Conservation (phyloP, 2,113 vertebrate genomes). For the Crocuta crocuta region DNA sequence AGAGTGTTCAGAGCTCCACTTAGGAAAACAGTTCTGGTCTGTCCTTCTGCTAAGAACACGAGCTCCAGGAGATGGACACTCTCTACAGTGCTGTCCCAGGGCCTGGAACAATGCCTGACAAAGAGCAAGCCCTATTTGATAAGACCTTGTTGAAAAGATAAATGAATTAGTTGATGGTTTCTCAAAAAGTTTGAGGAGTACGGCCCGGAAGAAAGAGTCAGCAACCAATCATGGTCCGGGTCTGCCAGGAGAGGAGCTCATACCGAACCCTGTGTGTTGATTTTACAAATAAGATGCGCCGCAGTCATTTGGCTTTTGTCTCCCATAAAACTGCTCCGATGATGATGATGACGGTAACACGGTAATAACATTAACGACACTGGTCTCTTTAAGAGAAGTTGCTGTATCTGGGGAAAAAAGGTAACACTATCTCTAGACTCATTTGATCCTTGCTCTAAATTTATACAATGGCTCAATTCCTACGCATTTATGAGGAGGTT, state of each 20-base stretch:
- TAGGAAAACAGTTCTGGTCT: background rate
- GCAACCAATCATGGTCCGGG: background rate
- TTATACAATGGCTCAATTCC: conserved; percentile 72
- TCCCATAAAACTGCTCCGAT: conserved; percentile 65
- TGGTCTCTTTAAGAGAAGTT: conserved; percentile 53
- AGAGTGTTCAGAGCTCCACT: background rate
- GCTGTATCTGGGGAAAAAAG: conserved; percentile 26
- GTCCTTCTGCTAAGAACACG: background rate
- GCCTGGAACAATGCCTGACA: background rate
- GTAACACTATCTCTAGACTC: conserved; percentile 50
- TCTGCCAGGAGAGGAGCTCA: background rate
- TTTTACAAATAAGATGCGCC: conserved; percentile 64
- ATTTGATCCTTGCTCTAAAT: conserved; percentile 66
- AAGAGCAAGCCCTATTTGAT: background rate
- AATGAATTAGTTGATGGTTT: conserved; percentile 7
- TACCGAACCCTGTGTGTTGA: background rate
- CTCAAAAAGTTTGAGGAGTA: conserved; percentile 1
- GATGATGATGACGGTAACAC: conserved; percentile 50
- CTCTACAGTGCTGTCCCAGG: background rate
- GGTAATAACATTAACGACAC: conserved; percentile 44
- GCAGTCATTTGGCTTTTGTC: conserved; percentile 54
- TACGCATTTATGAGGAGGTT: conserved; percentile 69
- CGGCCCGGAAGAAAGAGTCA: background rate
- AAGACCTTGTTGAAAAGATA: background rate
- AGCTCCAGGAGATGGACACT: background rate